Conservation (phyloP, 2,113 vertebrate species). For the Hipposideros armiger region DNA sequence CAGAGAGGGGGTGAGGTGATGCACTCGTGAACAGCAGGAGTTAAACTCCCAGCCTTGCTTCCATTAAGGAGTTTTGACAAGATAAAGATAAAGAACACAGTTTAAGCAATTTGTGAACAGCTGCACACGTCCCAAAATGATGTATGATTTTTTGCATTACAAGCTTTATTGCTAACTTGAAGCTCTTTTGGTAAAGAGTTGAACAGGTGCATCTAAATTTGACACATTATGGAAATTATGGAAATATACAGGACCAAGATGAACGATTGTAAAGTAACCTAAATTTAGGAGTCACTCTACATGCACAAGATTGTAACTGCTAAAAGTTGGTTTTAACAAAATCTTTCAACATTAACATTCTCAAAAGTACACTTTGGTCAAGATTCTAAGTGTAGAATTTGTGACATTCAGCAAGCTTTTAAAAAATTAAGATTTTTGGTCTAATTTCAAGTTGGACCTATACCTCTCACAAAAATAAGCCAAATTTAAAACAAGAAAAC, state of each 20-base stretch:
- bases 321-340: constrained; percentile 42
- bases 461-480: not conserved
- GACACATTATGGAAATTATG: constrained; percentile 12
- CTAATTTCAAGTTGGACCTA: constrained; percentile 27
- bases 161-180: constrained; percentile 43
- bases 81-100: constrained; percentile 67
- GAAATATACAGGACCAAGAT: constrained; percentile 16
- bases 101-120: constrained; percentile 68
- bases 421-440: constrained; percentile 50
- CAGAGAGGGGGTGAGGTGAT: constrained; percentile 46
- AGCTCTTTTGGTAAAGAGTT: constrained; percentile 39
- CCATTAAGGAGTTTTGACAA: constrained; percentile 78
- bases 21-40: constrained; percentile 76
- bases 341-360: not conserved
- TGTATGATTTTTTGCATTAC: not conserved
- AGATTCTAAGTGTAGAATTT: not conserved
- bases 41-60: constrained; percentile 74
- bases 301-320: not conserved
- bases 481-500: constrained; percentile 32
- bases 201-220: constrained; percentile 30
- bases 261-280: constrained; percentile 6
- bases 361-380: constrained; percentile 33
- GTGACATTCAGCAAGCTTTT: constrained; percentile 50
- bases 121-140: constrained; percentile 52
- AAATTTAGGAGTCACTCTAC: constrained; percentile 27